Evolutionary conservation across 2,113 vertebrate genomes (phyloP), one percentile per base, ranked within the genome.

Genomic region (Oceanodroma tethys): DNA sequence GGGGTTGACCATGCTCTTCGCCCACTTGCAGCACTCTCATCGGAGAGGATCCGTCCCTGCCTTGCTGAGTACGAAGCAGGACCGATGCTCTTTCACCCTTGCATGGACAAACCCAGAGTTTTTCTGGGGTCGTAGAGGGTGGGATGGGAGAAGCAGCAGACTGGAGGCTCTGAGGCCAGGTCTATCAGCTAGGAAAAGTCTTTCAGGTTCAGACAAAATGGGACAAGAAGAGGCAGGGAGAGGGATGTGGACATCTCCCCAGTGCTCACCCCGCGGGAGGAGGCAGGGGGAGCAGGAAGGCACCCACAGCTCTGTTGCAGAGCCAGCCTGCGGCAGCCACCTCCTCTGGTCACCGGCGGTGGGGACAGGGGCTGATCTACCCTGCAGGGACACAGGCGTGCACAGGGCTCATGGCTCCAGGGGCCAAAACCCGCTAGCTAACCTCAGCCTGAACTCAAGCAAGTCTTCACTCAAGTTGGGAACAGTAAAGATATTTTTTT

Each of bases 271-370:
- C 25, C 8, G 2, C 15, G 27, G 34, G n/a, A 52, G 22, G 53
- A 27, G 17, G 45, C 50, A 53, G 88, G 23, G 40, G 38, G 26
- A 34, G 72, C 3, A 16, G 40, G 38, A 63, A 23, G 11, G 32
- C 48, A 14, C 47, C 4, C 0, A 0, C 38, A 45, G 67, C 29
- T 17, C 55, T 55, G 2, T 0, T 30, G 65, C 48, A 60, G 40
- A 47, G 20, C 40, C 75, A 76, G 62, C 23, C 43, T 40, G 29
- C 19, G 17, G 16, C 82, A 63, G 62, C 19, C 62, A 15, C 42
- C 52, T 63, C 0, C 75, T 17, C 67, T 25, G 43, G 18, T 50
- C 72, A n/a, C 7, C 5, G 1, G 1, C 3, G 13, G 4, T 9
- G 53, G 48, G 60, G 30, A 62, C 13, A 17, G 32, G 40, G 29